These are phyloP conservation scores for Balearica regulorum DNA, from an alignment of 2,797 vertebrate species.

Conservation along the genomic window DNA sequence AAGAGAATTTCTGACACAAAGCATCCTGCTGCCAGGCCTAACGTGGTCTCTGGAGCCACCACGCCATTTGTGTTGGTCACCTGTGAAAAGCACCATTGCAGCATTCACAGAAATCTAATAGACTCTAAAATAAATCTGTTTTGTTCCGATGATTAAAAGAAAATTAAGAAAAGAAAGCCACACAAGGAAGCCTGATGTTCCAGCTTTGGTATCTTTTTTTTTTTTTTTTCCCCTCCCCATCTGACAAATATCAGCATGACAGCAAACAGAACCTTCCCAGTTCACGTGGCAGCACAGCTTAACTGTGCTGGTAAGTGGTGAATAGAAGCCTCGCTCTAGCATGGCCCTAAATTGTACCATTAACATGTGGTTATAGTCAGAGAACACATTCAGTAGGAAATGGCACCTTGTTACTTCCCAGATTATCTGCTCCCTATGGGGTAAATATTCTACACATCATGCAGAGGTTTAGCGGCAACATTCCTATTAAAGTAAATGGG, in stretches of 20 bases:
- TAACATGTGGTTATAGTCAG: conserved; percentile 46
- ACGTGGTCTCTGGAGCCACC: not conserved
- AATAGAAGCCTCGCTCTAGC: not conserved
- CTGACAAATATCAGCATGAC: not conserved
- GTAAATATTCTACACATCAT: conserved; percentile 45
- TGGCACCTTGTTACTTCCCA: conserved; percentile 59
- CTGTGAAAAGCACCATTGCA: not conserved
- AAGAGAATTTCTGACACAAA: not conserved
- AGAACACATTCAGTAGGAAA: conserved; percentile 38
- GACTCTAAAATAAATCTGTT: not conserved
- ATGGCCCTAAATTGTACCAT: not conserved
- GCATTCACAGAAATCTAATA: not conserved
- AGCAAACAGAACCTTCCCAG: not conserved
- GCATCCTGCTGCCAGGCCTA: not conserved
- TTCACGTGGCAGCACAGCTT: not conserved
- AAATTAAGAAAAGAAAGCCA: not conserved
- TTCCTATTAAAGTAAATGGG: conserved; percentile 44
- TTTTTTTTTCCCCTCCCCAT: not conserved
- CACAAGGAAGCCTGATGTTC: not conserved
- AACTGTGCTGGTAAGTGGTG: not conserved
- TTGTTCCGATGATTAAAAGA: not conserved
- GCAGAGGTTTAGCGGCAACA: conserved; percentile 2
- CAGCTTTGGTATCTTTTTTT: not conserved
- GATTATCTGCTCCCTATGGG: conserved; percentile 52
- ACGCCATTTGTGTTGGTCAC: not conserved